Base-by-base conservation (phyloP, 2,113 vertebrate species). In the Chascanopsetta lugubris region DNA sequence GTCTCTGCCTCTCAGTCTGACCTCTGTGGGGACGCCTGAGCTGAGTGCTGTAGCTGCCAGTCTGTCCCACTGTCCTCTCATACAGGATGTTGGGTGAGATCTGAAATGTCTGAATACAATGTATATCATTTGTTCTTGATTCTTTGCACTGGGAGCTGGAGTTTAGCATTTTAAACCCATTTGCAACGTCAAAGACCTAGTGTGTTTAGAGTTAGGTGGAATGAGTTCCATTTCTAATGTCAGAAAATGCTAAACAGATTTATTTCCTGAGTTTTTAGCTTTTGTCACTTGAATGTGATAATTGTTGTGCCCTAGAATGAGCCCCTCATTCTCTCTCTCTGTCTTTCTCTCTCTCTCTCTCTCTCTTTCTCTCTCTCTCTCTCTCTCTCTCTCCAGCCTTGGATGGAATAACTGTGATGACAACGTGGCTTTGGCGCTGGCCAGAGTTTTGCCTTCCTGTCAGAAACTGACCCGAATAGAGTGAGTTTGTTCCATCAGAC, bases 351-450 rank as follows among this genome's bases (percentile, higher is more conserved):
- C 29, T 30, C 29, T 30, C 29, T 30, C 29, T 30, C 29, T 30
- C 29, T 30, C 29, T 30, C 29, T 30, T n/a, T 40, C 17, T 40
- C 10, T 1, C 32, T 10, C 32, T 34, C 32, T 18, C 8, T 18
- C 38, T 7, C 38, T 6, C 38, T 42, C 17, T 42, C 38, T 42
- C 10, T 42, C 4, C 8, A 98, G 96, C 77, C 60, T 98, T 57
- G 94, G 95, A 1, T 97, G 96, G 96, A 98, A 98, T 5, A 3
- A 56, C n/a, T 93, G 96, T 3, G 91, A 87, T 3, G 94, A 98
- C 0, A 61, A 92, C 22, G 91, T 93, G 27, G 93, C 91, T 2
- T 27, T 0, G 1, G 91, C 89, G 40, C 2, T 98, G 69, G 91
- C 91, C 50, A 57, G 8, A 34, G 66, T 92, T 56, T 82, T 97